Base-by-base conservation (phyloP, 2,888 invertebrate genomes). In the Euzophera pinguis region DNA sequence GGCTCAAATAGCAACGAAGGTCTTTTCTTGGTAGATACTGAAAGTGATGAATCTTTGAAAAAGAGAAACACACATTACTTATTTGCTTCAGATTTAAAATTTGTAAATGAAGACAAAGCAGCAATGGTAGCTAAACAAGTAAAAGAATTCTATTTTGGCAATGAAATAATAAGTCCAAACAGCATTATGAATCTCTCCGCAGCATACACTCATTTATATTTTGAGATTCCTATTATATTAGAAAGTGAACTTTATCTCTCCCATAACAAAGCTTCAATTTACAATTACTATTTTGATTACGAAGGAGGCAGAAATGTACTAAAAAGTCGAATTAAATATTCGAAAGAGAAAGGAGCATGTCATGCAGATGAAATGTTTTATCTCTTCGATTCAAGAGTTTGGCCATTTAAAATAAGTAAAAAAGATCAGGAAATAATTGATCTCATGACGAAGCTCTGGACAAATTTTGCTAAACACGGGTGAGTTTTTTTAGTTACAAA, bases 401-500 rank as follows among this genome's bases (percentile, higher is more conserved):
- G 80, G 69, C 81, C 84, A 0, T 79, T 81, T 16, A 54, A 63
- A n/a, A 70, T 81, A 7, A 75, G 55, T 42, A 52, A 66, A 32
- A 59, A 67, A 34, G 89, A 89, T 62, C 59, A 58, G 16, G 60
- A 61, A 54, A 64, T 84, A 22, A 81, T 89, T 22, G 66, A 83
- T 12, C 65, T 63, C 57, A 75, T 89, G 65, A 84, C 87, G 1
- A 71, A 67, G 42, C 62, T 88, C 65, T 89, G 89, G 89, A 83
- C 79, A 0, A 80, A 89, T 59, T 89, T 89, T 57, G 89, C 88
- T 3, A 88, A 87, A 72, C 78, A 78, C 57, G 81, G 86, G 89
- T 89, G 63, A 12, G 71, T 14, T 8, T 16, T 3, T 39, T 14
- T 9, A 37, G 12, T 37, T 35, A 35, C 7, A n/a, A n/a, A n/a